Percentiles rank a stretch among this genome's conserved stretches.
These are phyloP conservation scores for Lycophotia porphyrea DNA, from an alignment of 2,888 invertebrate species.

Conservation along the genomic window DNA sequence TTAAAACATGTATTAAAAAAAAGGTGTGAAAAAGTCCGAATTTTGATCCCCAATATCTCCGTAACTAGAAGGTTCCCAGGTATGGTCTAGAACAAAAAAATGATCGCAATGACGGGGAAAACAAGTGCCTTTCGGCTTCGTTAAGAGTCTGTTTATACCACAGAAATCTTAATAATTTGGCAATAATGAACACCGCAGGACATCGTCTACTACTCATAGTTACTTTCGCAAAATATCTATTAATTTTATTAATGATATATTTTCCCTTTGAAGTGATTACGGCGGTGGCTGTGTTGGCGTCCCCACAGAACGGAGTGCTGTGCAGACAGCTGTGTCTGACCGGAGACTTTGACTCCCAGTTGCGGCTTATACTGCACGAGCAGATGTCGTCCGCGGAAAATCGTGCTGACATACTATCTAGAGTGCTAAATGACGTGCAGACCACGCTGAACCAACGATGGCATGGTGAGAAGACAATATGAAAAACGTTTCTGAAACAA, in stretches of 20 bases:
- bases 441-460: constrained; percentile 22
- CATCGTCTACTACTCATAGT: not conserved
- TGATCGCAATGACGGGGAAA: too few relatives aligned
- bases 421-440: constrained; percentile 10
- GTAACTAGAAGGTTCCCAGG: too few relatives aligned
- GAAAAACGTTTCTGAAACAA: not conserved
- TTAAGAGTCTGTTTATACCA: too few relatives aligned
- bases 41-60: too few relatives aligned
- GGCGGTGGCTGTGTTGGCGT: not conserved
- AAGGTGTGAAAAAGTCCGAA: too few relatives aligned
- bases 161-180: too few relatives aligned
- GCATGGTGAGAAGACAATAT: constrained; percentile 15
- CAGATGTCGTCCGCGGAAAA: not conserved
- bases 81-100: too few relatives aligned
- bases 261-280: constrained; percentile 5
- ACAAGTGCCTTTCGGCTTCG: too few relatives aligned
- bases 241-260: not conserved
- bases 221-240: not conserved
- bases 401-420: not conserved
- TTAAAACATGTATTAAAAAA: too few relatives aligned
- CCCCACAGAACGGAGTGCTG: not conserved
- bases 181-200: not conserved
- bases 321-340: constrained; percentile 8
- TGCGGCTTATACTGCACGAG: constrained; percentile 11
- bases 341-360: constrained; percentile 38